Evolutionary conservation across 2,888 invertebrate species (phyloP).

Genomic region (Polyommatus icarus): DNA sequence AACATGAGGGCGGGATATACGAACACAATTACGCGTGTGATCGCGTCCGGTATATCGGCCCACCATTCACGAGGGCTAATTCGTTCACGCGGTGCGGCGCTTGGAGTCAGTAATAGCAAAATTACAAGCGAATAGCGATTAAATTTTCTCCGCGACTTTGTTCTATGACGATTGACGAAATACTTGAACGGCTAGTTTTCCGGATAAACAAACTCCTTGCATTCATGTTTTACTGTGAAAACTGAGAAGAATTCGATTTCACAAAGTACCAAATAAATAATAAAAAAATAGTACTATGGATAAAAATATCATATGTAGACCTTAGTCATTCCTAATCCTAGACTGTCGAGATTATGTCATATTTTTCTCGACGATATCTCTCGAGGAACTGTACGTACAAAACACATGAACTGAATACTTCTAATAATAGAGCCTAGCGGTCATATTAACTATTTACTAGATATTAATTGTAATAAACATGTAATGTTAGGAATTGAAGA

Average conservation of each 20-base stretch:
- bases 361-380: no score
- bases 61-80: neutral
- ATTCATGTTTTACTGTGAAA: neutral
- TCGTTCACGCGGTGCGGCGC: neutral
- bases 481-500: no score
- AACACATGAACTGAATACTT: no score
- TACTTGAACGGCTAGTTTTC: neutral
- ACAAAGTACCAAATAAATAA: neutral
- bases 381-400: no score
- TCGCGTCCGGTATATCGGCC: neutral
- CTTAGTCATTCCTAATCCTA: no score
- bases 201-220: neutral
- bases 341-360: no score
- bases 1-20: neutral
- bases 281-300: no score
- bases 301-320: no score
- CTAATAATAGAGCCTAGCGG: no score
- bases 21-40: neutral
- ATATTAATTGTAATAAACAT: no score
- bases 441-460: no score
- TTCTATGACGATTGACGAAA: neutral
- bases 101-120: neutral
- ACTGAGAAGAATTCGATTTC: neutral
- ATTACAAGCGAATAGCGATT: conserved; percentile 20
- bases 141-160: conserved; percentile 1